Evolutionary conservation across 1,140 invertebrate genomes (phyloP), one percentile per base, ranked within the genome.

Genomic region (Drosophila obscura): DNA sequence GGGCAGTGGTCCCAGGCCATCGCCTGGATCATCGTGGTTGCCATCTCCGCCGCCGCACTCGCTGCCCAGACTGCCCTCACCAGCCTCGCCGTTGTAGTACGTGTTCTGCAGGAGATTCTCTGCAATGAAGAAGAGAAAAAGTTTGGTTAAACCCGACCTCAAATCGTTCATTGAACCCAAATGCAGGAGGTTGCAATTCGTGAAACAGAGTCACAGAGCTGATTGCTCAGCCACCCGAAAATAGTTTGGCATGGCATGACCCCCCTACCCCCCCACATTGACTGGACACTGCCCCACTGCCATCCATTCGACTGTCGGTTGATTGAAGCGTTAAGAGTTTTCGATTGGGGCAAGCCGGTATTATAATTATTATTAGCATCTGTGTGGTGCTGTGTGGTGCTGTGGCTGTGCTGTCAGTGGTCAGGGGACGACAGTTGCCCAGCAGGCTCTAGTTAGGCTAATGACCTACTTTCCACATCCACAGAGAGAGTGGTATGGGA

Each of bases 1-100:
- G 51, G 98, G 98, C 57, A 99, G 92, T 5, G 98, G 97, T 31
- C 98, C 98, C 11, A 99, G 92, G 74, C 96, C 94, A 84, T 94
- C 93, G 43, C 73, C 90, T 1, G 78, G 77, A 59, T 91, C 85
- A 13, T 91, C 88, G 22, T 77, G 65, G 5, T 44, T 80, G 3
- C 51, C 43, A 15, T 81, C 82, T 8, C 49, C 59, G 8, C 11
- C 62, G 5, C 73, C 75, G 41, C 68, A 77, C 22, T 83, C 89
- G 49, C 84, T 91, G 41, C 84, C 84, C 43, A 91, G 63, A 50
- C 81, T 90, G 50, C 87, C 80, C 24, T 74, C 88, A 6, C 81
- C 73, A 3, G 67, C 76, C 6, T 87, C 83, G 13, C 82, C 84
- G 56, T 88, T 88, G 22, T 84, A 89, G 45, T 84, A 88, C 5